Evolutionary conservation across 1,140 invertebrate genomes (phyloP).

Genomic region (Drosophila insularis): DNA sequence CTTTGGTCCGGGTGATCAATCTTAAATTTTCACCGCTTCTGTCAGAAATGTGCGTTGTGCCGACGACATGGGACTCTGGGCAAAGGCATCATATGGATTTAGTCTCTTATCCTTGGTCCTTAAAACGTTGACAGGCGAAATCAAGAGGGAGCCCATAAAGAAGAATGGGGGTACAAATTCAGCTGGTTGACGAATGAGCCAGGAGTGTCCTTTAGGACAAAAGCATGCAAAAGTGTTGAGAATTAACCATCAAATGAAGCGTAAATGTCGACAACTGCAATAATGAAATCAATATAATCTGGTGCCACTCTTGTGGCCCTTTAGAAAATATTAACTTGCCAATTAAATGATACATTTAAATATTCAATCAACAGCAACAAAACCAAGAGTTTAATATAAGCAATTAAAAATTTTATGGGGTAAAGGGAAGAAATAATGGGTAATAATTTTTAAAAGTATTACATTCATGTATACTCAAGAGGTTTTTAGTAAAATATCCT

Average conservation of each 20-base stretch:
- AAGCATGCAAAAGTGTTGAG: slow-evolving; percentile 31
- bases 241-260: slow-evolving; percentile 57
- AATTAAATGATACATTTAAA: background rate
- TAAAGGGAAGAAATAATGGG: no score
- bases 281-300: slow-evolving; percentile 41
- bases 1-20: slow-evolving; percentile 77
- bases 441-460: no score
- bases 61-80: slow-evolving; percentile 63
- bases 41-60: slow-evolving; percentile 74
- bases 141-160: slow-evolving; percentile 31
- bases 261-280: slow-evolving; percentile 59
- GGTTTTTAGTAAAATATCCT: no score
- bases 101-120: slow-evolving; percentile 30
- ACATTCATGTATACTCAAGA: no score
- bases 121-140: slow-evolving; percentile 62
- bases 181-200: slow-evolving; percentile 75
- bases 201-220: slow-evolving; percentile 45
- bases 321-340: background rate
- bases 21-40: slow-evolving; percentile 82
- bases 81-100: slow-evolving; percentile 58
- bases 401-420: no score
- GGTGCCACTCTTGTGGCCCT: background rate
- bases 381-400: no score
- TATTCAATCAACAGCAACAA: no score
- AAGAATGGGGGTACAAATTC: slow-evolving; percentile 20